A percentile compares a stretch with the other conserved stretches of the same genome.
phyloP scores from a whole-genome alignment of 1,140 invertebrate genomes.

The Medauroidea extradentata region DNA sequence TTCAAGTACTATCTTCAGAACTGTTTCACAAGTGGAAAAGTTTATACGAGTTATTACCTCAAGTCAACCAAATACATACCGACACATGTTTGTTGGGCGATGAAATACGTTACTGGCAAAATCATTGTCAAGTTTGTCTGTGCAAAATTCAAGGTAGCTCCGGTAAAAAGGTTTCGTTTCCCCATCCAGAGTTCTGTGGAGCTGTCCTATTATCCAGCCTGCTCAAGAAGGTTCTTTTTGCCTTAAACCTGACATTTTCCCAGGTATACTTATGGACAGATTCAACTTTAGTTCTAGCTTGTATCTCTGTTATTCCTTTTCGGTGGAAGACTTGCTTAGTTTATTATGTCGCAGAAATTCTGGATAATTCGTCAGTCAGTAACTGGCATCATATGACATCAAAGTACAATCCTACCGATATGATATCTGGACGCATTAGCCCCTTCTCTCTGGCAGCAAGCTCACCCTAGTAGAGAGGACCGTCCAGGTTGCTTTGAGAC shows the following conservation, averaged over 20 bases:
- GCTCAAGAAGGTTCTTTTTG: constrained; percentile 13
- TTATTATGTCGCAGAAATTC: constrained; percentile 40
- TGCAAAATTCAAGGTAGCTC: constrained; percentile 38
- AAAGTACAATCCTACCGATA: not conserved
- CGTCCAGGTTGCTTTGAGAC: no score
- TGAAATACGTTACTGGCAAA: constrained; percentile 11
- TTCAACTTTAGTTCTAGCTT: constrained; percentile 24
- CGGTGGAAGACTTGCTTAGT: constrained; percentile 39
- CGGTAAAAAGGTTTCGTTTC: constrained; percentile 38
- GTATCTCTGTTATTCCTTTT: constrained; percentile 25
- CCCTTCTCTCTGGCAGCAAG: not conserved
- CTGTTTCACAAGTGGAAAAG: not conserved
- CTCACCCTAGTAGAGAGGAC: not conserved
- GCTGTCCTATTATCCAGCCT: constrained; percentile 32
- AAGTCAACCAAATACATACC: constrained; percentile 17
- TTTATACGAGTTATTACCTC: not conserved
- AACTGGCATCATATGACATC: not conserved
- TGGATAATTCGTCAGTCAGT: constrained; percentile 17
- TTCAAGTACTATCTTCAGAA: not conserved
- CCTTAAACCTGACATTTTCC: not conserved
- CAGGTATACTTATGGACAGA: constrained; percentile 13
- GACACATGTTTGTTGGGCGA: constrained; percentile 13
- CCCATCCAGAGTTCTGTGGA: constrained; percentile 43
- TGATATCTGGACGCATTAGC: not conserved
- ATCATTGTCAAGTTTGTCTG: constrained; percentile 23